Base-by-base conservation (phyloP, 2,888 invertebrate species). In the Euproctis similis region DNA sequence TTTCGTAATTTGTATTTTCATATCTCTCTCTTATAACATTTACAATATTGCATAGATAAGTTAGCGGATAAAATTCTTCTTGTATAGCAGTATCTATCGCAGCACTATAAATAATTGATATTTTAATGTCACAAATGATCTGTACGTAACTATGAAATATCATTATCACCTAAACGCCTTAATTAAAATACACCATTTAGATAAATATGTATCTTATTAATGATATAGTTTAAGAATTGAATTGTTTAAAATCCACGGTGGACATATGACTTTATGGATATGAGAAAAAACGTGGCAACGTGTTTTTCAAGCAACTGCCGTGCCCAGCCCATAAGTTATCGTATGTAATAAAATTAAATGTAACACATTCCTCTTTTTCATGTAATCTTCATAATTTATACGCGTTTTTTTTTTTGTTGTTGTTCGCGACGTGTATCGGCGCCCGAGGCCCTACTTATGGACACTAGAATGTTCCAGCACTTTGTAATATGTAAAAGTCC, bases 301-400 rank as follows among this genome's bases (percentile, higher is more conserved):
- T 71, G 80, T 80, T 81, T 74, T 72, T 72, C 74, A 63, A 77
- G 65, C 64, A 63, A 78, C 71, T 63, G 72, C 74, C 62, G 68
- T 58, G 63, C 65, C 82, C 76, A 80, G 75, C 49, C 62, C 72
- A 78, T 81, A 82, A 82, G 69, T 84, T 82, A 82, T 84, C 71
- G 80, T 67, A 61, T 73, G 81, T 81, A 84, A 84, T 82, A 84
- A 84, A 82, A 82, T 84, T 81, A 82, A 84, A 82, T 84, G 81
- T 81, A 81, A 75, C 81, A 81, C 80, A 81, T 84, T 82, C 81
- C 77, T 82, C 81, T 78, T 82, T 82, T 80, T 77, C 81, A 73
- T 74, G 72, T 81, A 80, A 82, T 82, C 80, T 82, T 80, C 68
- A 80, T 81, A 80, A 81, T 80, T 81, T 82, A 82, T 80, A 73